Conservation (phyloP, 1,140 invertebrate species). For the Drosophila carrolli region DNA sequence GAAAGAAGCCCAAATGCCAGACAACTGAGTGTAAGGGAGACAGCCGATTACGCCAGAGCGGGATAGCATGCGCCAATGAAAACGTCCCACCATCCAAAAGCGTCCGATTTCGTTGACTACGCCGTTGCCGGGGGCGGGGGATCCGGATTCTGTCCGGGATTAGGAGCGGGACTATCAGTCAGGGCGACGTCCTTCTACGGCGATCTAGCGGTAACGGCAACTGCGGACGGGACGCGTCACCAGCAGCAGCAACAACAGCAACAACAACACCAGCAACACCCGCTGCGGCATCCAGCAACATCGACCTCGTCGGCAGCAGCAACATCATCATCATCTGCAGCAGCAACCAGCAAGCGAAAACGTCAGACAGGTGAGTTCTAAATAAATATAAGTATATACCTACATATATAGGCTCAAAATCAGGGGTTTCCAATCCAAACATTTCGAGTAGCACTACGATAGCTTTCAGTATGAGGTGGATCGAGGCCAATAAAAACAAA, state of each 20-base stretch:
- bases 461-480: no score
- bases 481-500: no score
- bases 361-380: slow-evolving; percentile 65
- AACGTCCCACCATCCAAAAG: slow-evolving; percentile 69
- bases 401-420: no score
- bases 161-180: slow-evolving; percentile 30
- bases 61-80: slow-evolving; percentile 78
- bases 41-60: slow-evolving; percentile 37
- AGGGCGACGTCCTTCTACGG: slow-evolving; percentile 47
- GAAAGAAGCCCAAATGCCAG: slow-evolving; percentile 15
- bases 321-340: slow-evolving; percentile 26
- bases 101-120: slow-evolving; percentile 79
- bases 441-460: no score
- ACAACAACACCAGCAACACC: slow-evolving; percentile 27
- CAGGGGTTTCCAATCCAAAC: no score
- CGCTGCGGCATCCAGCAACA: slow-evolving; percentile 39
- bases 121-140: slow-evolving; percentile 61
- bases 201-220: slow-evolving; percentile 57
- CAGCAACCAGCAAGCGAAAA: slow-evolving; percentile 62
- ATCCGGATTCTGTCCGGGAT: slow-evolving; percentile 23
- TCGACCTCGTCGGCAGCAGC: slow-evolving; percentile 36
- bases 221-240: slow-evolving; percentile 22
- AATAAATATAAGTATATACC: not conserved
- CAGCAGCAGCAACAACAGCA: slow-evolving; percentile 37
- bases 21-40: slow-evolving; percentile 22